Percentiles rank a stretch among this genome's conserved stretches.
Conservation (phyloP, 1,140 invertebrate species). For the Eulimnadia texana region DNA sequence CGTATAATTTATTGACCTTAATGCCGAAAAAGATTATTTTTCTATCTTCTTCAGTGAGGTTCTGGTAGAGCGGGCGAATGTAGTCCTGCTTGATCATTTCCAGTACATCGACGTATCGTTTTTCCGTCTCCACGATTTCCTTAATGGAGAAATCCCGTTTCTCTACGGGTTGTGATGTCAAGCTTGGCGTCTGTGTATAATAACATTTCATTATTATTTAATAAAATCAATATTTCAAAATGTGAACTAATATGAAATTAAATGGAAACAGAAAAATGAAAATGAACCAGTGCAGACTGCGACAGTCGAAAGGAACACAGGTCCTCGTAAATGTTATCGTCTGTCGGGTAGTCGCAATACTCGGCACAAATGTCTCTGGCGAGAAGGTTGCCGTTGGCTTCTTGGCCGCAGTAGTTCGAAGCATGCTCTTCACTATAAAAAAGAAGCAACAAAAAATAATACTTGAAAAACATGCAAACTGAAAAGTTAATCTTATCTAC, state of each 20-base stretch:
- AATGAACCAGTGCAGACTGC: background rate
- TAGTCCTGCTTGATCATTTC: conserved; percentile 72
- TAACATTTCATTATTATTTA: too few species aligned
- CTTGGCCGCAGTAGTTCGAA: background rate
- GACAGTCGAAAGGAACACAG: conserved; percentile 23
- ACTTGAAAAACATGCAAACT: conserved; percentile 8
- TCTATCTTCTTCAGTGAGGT: conserved; percentile 56
- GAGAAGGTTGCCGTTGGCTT: background rate
- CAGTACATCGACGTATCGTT: conserved; percentile 89
- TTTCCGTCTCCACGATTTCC: conserved; percentile 90
- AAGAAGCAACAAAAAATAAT: conserved; percentile 11
- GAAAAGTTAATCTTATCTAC: background rate
- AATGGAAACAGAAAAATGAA: too few species aligned
- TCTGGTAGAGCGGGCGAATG: conserved; percentile 52
- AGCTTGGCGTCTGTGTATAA: background rate
- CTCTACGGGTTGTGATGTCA: conserved; percentile 33
- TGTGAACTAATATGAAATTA: too few species aligned
- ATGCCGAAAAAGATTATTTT: conserved; percentile 76
- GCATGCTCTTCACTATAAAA: conserved; percentile 11
- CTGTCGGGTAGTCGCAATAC: background rate
- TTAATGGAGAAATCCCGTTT: conserved; percentile 91
- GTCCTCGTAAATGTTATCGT: conserved; percentile 31
- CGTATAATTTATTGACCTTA: too few species aligned
- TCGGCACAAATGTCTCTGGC: background rate
- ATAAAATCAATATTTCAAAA: too few species aligned